Conservation (phyloP, 2,888 invertebrate species). For the Aleiodes leptofemur region DNA sequence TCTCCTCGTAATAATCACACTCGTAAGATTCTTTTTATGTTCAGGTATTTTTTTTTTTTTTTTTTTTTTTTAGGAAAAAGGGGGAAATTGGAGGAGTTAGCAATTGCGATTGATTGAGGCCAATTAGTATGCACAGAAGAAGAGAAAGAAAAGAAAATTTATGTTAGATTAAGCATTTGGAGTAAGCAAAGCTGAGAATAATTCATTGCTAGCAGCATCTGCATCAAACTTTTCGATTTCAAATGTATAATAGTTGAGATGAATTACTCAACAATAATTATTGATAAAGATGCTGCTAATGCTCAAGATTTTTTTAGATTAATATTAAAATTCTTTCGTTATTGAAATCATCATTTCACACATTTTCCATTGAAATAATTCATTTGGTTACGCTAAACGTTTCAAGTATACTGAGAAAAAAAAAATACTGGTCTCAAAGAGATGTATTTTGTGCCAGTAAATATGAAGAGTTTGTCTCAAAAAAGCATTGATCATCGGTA, state of each 20-base stretch:
- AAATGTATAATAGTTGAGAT: background rate
- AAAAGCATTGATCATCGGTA: too few relatives aligned
- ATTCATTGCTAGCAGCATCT: background rate
- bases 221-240: background rate
- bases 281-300: too few relatives aligned
- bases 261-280: background rate
- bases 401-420: too few relatives aligned
- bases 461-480: too few relatives aligned
- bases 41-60: slow-evolving; percentile 1
- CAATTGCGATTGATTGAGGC: slow-evolving; percentile 48
- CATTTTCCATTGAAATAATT: too few relatives aligned
- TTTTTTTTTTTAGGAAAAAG: slow-evolving; percentile 13
- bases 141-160: slow-evolving; percentile 62
- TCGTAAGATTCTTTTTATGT: slow-evolving; percentile 55
- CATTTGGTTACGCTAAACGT: too few relatives aligned
- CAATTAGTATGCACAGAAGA: slow-evolving; percentile 62
- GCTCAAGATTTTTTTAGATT: too few relatives aligned
- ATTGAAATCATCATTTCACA: too few relatives aligned
- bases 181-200: slow-evolving; percentile 41
- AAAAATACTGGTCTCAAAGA: too few relatives aligned
- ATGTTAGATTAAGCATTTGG: slow-evolving; percentile 40
- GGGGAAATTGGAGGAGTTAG: slow-evolving; percentile 37
- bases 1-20: slow-evolving; percentile 49
- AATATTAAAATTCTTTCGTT: too few relatives aligned
- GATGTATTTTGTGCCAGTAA: too few relatives aligned